Conservation (phyloP, 2,797 vertebrate genomes). For the Galago senegalensis region DNA sequence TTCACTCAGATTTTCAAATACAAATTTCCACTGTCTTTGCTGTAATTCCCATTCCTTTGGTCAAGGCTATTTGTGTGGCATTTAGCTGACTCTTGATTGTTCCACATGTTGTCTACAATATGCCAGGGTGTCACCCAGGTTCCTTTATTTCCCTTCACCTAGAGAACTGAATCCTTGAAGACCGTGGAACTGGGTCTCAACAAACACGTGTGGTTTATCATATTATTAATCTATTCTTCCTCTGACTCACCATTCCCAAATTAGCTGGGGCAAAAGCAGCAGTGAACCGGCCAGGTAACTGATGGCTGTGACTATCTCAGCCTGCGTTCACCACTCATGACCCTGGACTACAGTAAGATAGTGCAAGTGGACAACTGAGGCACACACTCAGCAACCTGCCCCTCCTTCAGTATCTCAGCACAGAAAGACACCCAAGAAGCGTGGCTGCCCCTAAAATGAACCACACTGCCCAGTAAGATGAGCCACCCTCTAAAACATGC, state of each 20-base stretch:
- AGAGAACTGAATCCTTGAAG: neutral
- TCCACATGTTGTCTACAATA: neutral
- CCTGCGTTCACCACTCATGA: neutral
- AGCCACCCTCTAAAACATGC: neutral
- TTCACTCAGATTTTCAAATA: neutral
- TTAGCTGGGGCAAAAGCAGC: neutral
- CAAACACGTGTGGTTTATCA: neutral
- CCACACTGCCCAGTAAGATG: neutral
- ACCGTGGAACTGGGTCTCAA: neutral
- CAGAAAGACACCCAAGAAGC: neutral
- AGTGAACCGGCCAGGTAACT: neutral
- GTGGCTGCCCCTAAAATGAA: neutral
- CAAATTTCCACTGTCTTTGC: neutral
- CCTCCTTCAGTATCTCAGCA: neutral
- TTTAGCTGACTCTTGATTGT: neutral
- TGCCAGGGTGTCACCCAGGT: neutral
- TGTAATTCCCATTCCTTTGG: neutral
- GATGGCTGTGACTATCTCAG: accelerated
- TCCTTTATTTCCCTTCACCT: neutral
- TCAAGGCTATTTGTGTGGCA: neutral
- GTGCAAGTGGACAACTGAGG: neutral
- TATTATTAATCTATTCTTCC: neutral
- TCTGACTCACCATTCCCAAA: neutral
- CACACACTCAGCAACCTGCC: neutral
- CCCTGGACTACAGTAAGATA: neutral